A percentile compares a stretch with the other conserved stretches of the same genome.
Conservation (phyloP, 2,888 invertebrate species). For the Lycocerus yunnanus region DNA sequence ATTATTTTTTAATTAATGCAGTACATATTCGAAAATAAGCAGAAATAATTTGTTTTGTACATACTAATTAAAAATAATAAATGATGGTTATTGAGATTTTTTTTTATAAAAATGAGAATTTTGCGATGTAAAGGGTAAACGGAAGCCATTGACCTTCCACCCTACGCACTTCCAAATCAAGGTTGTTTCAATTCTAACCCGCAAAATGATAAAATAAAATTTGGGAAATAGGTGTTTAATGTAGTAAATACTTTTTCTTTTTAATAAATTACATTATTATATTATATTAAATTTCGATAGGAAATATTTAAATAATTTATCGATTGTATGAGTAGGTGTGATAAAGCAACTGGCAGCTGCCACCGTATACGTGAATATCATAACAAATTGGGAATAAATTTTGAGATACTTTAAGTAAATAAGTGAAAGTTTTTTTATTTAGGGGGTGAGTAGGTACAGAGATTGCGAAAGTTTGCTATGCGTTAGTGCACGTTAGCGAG, state of each 20-base stretch:
- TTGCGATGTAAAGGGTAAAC: constrained; percentile 1
- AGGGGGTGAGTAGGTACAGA: constrained; percentile 26
- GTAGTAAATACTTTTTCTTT: neutral
- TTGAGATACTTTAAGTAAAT: constrained; percentile 10
- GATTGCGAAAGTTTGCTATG: constrained; percentile 29
- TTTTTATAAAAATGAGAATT: constrained; percentile 2
- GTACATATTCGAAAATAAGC: neutral
- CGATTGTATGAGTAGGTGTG: neutral
- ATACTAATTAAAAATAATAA: constrained; percentile 5
- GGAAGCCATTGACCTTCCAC: constrained; percentile 5
- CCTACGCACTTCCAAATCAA: constrained; percentile 2
- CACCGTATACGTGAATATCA: constrained; percentile 4
- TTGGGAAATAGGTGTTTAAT: neutral
- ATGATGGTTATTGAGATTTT: constrained; percentile 3
- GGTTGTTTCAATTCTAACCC: neutral
- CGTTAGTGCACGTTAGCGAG: constrained; percentile 29
- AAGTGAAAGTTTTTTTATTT: constrained; percentile 28
- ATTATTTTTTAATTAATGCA: neutral
- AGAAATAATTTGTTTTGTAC: neutral
- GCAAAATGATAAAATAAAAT: neutral
- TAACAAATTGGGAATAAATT: constrained; percentile 1
- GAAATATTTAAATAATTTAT: neutral
- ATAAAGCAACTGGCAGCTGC: constrained; percentile 1
- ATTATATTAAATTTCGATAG: neutral
- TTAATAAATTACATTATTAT: neutral